A percentile compares a stretch with the other conserved stretches of the same genome.
phyloP scores from a whole-genome alignment of 2,113 vertebrate species.

The Percina caprodes region DNA sequence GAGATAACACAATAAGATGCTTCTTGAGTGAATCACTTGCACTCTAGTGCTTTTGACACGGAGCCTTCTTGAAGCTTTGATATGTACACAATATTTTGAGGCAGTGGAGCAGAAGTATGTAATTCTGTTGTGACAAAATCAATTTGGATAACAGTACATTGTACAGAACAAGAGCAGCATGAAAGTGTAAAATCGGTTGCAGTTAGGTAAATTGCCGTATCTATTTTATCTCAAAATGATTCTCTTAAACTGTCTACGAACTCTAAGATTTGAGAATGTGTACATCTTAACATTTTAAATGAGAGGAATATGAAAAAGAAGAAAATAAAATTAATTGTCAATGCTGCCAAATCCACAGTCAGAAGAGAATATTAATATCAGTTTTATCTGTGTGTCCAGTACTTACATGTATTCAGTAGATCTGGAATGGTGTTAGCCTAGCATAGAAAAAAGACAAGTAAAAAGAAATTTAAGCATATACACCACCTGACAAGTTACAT shows the following conservation, averaged over 20 bases:
- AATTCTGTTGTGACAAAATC: slow-evolving; percentile 48
- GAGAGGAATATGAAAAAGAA: not conserved
- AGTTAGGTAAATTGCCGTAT: not conserved
- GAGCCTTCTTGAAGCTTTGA: slow-evolving; percentile 35
- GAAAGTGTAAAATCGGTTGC: slow-evolving; percentile 18
- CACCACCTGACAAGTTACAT: not conserved
- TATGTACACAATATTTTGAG: slow-evolving; percentile 38
- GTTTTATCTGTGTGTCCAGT: not conserved
- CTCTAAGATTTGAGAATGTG: slow-evolving; percentile 1
- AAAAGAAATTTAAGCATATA: not conserved
- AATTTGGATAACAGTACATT: slow-evolving; percentile 32
- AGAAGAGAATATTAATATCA: not conserved
- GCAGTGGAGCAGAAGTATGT: slow-evolving; percentile 35
- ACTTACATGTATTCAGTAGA: not conserved
- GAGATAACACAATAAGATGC: slow-evolving; percentile 57
- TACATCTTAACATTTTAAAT: not conserved
- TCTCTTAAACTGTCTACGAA: not conserved
- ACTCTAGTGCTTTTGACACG: slow-evolving; percentile 44
- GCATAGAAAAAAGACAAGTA: not conserved
- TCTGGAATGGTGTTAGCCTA: not conserved
- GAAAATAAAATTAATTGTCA: not conserved
- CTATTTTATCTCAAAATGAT: slow-evolving; percentile 14
- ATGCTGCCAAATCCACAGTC: not conserved
- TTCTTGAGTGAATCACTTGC: slow-evolving; percentile 58
- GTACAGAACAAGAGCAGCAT: slow-evolving; percentile 12